Base-by-base conservation (phyloP, 2,888 invertebrate species). In the Leptura quadrifasciata region DNA sequence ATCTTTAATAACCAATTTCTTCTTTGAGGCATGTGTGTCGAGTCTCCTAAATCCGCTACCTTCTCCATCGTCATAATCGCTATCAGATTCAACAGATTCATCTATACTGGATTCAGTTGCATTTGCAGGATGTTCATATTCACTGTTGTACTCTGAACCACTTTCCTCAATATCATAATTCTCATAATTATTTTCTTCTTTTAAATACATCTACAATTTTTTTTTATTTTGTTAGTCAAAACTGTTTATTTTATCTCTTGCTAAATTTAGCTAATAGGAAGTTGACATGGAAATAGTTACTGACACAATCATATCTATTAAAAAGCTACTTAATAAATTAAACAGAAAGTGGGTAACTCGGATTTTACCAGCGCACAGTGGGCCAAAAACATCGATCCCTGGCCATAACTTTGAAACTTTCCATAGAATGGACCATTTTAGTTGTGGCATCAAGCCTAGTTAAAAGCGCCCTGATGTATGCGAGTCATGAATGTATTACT, bases 1-100 rank as follows among this genome's bases (percentile, higher is more conserved):
- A 88, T 93, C 93, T 85, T 93, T 93, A 63, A 93, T 92, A 60
- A 94, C 91, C 0, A 94, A 89, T 79, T 94, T 93, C 84, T 95
- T 95, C 87, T 96, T 96, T 35, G 93, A 93, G 84, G 88, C 88
- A 60, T 90, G 90, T 47, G 90, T 88, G 81, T 91, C 91, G 10
- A 91, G 86, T 74, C 90, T 89, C 79, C 89, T 89, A 78, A 91
- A 91, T 10, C 91, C 91, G 18, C 89, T 87, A 77, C 87, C 88
- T n/a, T 89, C 89, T 18, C 21, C 52, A n/a, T 89, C 89, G 52
- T 86, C 86, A 69, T 83, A 86, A 74, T 87, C 88, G 27, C 87
- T 87, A 10, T 86, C 83, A 0, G 88, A 88, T 67, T 88, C 89
- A 5, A 86, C 85, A 8, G 88, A 88, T 67, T 88, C 88, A 54